Evolutionary conservation across 2,113 vertebrate species (phyloP), one percentile per base, ranked within the genome.

Genomic region (Pseudolaguvia tuberculata): DNA sequence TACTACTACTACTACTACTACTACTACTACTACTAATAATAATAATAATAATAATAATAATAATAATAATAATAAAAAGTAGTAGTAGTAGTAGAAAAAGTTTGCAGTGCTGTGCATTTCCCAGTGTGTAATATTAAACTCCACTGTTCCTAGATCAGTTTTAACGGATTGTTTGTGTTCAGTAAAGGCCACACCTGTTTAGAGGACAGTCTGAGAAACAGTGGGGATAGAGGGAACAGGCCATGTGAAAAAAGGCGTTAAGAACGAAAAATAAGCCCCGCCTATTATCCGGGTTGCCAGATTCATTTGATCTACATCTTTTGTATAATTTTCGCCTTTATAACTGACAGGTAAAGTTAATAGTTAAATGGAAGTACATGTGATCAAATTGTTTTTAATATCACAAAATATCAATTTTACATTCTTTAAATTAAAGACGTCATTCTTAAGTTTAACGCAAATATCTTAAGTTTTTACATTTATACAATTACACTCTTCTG

Each of bases 231-330:
- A n/a, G 45, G 20, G 25, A 45, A 73, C 20, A 25, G 72, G 35
- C 47, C 61, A 66, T 53, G 51, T 66, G 72, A 56, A 35, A 9
- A n/a, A 2, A n/a, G 21, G 35, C 25, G 17, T 52, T 42, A 55
- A 45, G 55, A 74, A 55, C n/a, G 17, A 74, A 17, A 42, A 6
- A n/a, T 18, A 66, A 25, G 17, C 35, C 63, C 72, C 51, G 23
- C 72, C 63, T 67, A 50, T 15, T 48, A 20, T 0, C 2, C 1
- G 10, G 23, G 63, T 50, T 67, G 63, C 63, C 63, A 50, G 45
- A 29, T 67, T 50, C 15, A 11, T 50, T 20, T 2, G 29, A 50
- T 35, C 31, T 6, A 0, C 1, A 66, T 35, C 2, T 1, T 1
- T 0, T 0, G 1, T 47, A 9, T 12, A 48, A 18, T 50, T 6